These are phyloP conservation scores for Saccostrea cuccullata DNA, from an alignment of 1,140 invertebrate species.

Conservation along the genomic window DNA sequence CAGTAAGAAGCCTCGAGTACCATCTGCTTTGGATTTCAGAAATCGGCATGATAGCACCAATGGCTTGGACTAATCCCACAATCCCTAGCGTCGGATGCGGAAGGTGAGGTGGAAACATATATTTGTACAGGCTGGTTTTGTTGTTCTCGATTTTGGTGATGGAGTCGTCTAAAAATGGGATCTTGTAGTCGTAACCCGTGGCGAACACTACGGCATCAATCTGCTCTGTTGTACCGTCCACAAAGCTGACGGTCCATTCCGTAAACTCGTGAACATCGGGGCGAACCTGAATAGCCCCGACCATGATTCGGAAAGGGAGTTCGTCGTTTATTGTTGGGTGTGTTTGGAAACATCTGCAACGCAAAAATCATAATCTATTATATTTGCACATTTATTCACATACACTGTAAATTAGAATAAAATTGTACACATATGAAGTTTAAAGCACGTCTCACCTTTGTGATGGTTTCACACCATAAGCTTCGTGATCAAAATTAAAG, in stretches of 20 bases:
- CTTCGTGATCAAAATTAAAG: constrained; percentile 71
- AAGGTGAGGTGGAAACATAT: constrained; percentile 79
- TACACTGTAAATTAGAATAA: no score
- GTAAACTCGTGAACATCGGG: constrained; percentile 74
- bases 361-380: not conserved
- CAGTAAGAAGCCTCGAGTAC: constrained; percentile 69
- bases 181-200: constrained; percentile 75
- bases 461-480: constrained; percentile 70
- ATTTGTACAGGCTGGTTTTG: constrained; percentile 79
- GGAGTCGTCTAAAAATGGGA: constrained; percentile 70
- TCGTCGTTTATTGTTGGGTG: constrained; percentile 83
- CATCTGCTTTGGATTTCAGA: constrained; percentile 81
- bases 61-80: constrained; percentile 81
- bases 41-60: constrained; percentile 81
- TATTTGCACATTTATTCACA: no score
- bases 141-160: constrained; percentile 71
- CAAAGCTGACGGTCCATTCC: constrained; percentile 59
- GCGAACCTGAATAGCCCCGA: constrained; percentile 78
- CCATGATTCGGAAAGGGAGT: constrained; percentile 80
- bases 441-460: constrained; percentile 58
- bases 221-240: constrained; percentile 66
- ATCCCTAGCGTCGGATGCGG: constrained; percentile 78
- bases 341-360: constrained; percentile 67
- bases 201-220: constrained; percentile 75
- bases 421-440: not conserved